These are phyloP conservation scores for Fistularia tabacaria DNA, from an alignment of 2,797 vertebrate genomes.

Conservation along the genomic window DNA sequence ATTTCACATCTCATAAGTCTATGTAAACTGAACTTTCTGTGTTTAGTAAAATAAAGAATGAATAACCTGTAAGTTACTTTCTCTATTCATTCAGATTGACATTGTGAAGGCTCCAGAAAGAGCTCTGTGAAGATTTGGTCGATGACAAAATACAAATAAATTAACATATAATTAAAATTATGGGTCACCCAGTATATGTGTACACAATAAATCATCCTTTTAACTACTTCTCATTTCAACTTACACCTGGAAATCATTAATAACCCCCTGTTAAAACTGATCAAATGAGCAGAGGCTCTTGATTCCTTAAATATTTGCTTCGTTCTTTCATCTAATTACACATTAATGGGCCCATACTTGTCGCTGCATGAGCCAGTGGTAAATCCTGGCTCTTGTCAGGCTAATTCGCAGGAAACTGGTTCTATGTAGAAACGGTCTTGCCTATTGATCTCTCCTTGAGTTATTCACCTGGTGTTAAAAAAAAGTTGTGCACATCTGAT, in stretches of 20 bases:
- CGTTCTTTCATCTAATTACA: conserved; percentile 64
- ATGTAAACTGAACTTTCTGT: conserved; percentile 14
- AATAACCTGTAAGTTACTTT: no score
- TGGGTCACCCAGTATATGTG: not conserved
- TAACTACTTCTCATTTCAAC: conserved; percentile 18
- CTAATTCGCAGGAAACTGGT: conserved; percentile 34
- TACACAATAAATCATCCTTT: conserved; percentile 7
- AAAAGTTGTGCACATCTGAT: conserved; percentile 33
- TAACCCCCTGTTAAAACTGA: conserved; percentile 22
- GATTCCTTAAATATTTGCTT: conserved; percentile 63
- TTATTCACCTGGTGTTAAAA: conserved; percentile 25
- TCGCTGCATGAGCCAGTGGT: conserved; percentile 48
- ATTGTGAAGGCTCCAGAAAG: no score
- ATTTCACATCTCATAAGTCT: conserved; percentile 32
- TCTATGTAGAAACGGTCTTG: conserved; percentile 37
- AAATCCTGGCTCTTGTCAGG: conserved; percentile 60
- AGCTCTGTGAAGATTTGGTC: no score
- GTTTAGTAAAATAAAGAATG: conserved; percentile 23
- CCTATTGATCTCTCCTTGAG: conserved; percentile 58
- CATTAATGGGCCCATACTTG: conserved; percentile 65
- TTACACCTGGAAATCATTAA: conserved; percentile 36
- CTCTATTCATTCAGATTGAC: no score
- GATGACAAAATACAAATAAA: no score
- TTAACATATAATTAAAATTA: not conserved
- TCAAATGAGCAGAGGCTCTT: conserved; percentile 51